Evolutionary conservation across 2,888 invertebrate species (phyloP).

Genomic region (Leptopilina drosophilae): DNA sequence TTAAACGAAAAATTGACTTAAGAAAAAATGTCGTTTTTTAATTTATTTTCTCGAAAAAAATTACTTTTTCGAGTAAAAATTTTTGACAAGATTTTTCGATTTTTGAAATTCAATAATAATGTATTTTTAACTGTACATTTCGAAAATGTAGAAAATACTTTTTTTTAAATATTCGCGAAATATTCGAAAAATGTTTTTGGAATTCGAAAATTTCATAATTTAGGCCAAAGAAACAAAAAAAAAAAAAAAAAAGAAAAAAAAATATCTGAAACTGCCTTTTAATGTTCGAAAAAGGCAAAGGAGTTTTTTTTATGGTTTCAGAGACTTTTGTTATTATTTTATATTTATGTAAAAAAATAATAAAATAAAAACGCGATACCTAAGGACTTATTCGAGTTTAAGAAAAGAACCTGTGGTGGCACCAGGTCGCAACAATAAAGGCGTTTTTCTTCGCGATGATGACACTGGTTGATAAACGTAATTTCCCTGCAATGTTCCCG

Average conservation of each 20-base stretch:
- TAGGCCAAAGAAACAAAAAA: not conserved
- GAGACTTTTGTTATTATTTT: conserved; percentile 7
- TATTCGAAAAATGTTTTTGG: no score
- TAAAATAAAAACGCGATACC: not conserved
- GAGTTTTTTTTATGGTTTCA: not conserved
- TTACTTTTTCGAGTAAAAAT: not conserved
- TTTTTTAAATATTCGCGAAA: no score
- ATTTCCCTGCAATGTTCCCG: conserved; percentile 70
- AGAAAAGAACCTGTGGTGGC: conserved; percentile 67
- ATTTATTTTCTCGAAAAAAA: not conserved
- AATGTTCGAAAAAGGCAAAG: not conserved
- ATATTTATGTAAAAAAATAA: not conserved
- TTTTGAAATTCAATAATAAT: not conserved
- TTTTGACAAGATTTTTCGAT: not conserved
- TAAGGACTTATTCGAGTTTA: conserved; percentile 65
- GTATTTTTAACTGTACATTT: not conserved
- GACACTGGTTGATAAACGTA: conserved; percentile 73
- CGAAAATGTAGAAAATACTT: not conserved
- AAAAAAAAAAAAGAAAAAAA: not conserved
- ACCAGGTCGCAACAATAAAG: conserved; percentile 68
- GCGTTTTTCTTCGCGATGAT: conserved; percentile 72
- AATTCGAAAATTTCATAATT: no score
- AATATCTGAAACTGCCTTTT: not conserved
- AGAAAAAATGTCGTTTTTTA: not conserved
- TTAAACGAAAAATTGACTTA: conserved; percentile 21